Evolutionary conservation across 2,113 vertebrate genomes (phyloP).

Genomic region (Taurulus bubalis): DNA sequence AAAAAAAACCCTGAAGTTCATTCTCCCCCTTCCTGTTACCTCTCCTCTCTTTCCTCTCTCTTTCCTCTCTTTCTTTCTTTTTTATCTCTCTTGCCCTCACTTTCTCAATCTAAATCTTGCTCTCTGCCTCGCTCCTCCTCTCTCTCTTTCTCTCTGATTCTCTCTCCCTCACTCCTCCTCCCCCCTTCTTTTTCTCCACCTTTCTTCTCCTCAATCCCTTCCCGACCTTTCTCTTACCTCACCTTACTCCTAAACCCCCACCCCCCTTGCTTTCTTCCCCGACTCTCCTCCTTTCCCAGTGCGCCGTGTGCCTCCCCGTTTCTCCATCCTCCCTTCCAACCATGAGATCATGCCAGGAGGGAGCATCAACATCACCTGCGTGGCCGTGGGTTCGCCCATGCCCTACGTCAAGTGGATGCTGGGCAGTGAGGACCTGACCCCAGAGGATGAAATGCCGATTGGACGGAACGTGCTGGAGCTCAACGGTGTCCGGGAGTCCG

Average conservation of each 20-base stretch:
- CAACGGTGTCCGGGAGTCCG: constrained; percentile 94
- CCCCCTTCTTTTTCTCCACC: constrained; percentile 41
- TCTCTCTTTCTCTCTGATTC: constrained; percentile 46
- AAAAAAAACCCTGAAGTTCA: constrained; percentile 85
- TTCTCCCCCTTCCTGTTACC: constrained; percentile 83
- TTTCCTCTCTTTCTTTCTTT: constrained; percentile 54
- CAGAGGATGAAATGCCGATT: constrained; percentile 97
- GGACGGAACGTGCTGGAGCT: constrained; percentile 97
- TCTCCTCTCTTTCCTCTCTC: constrained; percentile 70
- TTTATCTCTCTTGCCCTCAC: constrained; percentile 58
- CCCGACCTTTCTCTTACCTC: constrained; percentile 46
- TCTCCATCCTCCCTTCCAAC: constrained; percentile 95
- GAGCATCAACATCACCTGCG: constrained; percentile 98
- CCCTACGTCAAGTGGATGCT: constrained; percentile 99
- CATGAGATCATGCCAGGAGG: constrained; percentile 99
- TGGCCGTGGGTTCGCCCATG: constrained; percentile 98
- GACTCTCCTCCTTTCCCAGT: constrained; percentile 86
- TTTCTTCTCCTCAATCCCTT: constrained; percentile 57
- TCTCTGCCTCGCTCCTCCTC: constrained; percentile 31
- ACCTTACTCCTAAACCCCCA: constrained; percentile 23
- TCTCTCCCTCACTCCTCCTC: constrained; percentile 30
- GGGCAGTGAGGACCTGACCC: constrained; percentile 93
- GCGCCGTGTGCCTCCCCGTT: constrained; percentile 95
- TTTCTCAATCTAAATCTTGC: constrained; percentile 45
- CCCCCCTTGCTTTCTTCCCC: constrained; percentile 46